A percentile compares a stretch with the other conserved stretches of the same genome.
These are phyloP conservation scores for Bembecia ichneumoniformis DNA, from an alignment of 2,888 invertebrate genomes.

Conservation along the genomic window DNA sequence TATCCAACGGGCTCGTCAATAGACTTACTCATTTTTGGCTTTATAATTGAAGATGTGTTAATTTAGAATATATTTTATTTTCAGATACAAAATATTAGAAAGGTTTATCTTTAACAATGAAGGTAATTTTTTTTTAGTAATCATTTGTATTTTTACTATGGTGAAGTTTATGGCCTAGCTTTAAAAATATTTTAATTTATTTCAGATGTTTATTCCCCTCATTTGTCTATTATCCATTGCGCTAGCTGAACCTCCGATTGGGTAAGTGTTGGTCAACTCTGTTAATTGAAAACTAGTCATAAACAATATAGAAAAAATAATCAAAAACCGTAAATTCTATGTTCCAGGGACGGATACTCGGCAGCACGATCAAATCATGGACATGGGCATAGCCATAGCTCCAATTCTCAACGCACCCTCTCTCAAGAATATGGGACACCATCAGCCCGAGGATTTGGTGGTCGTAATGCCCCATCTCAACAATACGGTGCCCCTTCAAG, in stretches of 20 bases:
- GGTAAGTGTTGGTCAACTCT: conserved; percentile 27
- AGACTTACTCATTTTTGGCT: no score
- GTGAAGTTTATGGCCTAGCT: no score
- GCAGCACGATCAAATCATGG: conserved; percentile 22
- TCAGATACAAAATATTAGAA: no score
- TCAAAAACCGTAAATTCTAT: not conserved
- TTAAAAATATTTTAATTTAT: conserved; percentile 7
- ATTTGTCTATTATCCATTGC: conserved; percentile 30
- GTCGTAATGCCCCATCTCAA: conserved; percentile 12
- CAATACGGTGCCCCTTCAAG: conserved; percentile 16
- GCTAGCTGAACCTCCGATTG: conserved; percentile 49
- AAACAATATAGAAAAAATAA: not conserved
- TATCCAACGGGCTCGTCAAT: no score
- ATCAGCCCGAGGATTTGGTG: conserved; percentile 6
- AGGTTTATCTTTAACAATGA: no score
- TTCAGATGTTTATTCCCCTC: conserved; percentile 39
- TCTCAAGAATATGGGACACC: conserved; percentile 29
- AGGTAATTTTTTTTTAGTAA: no score
- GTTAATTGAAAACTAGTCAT: not conserved
- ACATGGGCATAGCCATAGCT: conserved; percentile 10
- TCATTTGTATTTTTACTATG: no score
- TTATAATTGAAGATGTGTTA: no score
- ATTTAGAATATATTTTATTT: no score
- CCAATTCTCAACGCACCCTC: conserved; percentile 19
- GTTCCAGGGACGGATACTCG: conserved; percentile 39